Percentiles rank a stretch among this genome's conserved stretches.
phyloP scores from a whole-genome alignment of 2,797 vertebrate genomes.

The Numenius phaeopus region DNA sequence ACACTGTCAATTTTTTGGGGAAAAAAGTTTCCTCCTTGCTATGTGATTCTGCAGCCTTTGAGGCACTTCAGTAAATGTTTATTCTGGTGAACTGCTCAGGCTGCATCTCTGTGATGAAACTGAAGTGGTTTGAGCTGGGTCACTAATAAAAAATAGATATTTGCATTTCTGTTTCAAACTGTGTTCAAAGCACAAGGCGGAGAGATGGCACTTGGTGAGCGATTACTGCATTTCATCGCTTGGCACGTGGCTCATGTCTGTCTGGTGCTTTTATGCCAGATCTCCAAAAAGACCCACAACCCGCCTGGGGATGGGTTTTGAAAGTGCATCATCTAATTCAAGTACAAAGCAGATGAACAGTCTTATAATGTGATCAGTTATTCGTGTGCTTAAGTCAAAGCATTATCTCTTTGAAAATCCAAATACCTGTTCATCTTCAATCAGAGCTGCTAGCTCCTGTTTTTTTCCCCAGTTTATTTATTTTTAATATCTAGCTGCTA shows the following conservation, averaged over 20 bases:
- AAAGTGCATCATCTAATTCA: background rate
- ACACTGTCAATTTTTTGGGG: accelerated
- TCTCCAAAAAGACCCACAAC: background rate
- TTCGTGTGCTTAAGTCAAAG: background rate
- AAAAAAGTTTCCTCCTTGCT: background rate
- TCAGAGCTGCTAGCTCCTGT: background rate
- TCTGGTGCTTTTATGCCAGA: background rate
- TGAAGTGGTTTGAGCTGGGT: constrained; percentile 1
- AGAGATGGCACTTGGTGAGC: background rate
- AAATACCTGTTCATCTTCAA: background rate
- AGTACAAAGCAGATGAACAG: background rate
- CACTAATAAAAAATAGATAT: background rate
- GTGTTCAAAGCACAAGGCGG: background rate
- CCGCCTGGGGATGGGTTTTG: background rate
- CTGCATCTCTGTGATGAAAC: background rate
- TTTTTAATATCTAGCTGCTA: constrained; percentile 21
- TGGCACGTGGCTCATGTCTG: background rate
- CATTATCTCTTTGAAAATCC: background rate
- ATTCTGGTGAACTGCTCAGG: background rate
- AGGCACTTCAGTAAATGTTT: background rate
- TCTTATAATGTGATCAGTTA: background rate
- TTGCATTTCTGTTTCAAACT: constrained; percentile 11
- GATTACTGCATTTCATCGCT: accelerated
- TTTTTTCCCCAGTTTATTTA: background rate
- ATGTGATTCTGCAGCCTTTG: background rate